These are phyloP conservation scores for Ophioninae sp. DNA, from an alignment of 2,888 invertebrate genomes.

Conservation along the genomic window DNA sequence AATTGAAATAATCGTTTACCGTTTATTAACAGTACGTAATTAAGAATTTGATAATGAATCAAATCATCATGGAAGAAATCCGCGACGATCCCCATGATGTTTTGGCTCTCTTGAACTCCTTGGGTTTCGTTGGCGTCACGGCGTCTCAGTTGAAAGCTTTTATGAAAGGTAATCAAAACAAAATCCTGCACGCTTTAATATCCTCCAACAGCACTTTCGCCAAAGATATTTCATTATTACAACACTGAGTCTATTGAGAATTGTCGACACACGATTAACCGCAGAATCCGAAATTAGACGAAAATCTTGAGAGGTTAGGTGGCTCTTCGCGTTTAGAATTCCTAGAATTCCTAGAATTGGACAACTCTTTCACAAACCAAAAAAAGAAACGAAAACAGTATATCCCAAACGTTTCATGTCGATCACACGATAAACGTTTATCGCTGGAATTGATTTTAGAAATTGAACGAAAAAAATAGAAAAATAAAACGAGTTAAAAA, in stretches of 20 bases:
- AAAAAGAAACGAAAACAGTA: background rate
- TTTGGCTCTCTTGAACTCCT: constrained; percentile 87
- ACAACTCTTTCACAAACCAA: background rate
- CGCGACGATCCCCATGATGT: constrained; percentile 87
- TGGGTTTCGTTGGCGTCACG: constrained; percentile 89
- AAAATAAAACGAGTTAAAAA: no score
- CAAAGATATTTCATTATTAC: background rate
- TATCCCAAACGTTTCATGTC: background rate
- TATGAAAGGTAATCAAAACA: constrained; percentile 85
- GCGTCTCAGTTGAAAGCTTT: constrained; percentile 89
- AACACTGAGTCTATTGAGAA: background rate
- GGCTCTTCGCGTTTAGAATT: no score
- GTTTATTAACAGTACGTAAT: background rate
- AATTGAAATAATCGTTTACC: no score
- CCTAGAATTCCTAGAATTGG: no score
- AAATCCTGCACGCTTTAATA: constrained; percentile 1
- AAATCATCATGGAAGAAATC: constrained; percentile 62
- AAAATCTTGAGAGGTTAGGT: no score
- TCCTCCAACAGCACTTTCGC: background rate
- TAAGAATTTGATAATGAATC: background rate
- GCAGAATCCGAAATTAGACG: background rate
- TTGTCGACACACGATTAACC: background rate
- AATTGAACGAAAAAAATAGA: no score
- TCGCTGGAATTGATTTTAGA: no score
- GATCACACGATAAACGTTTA: background rate